These are phyloP conservation scores for Metallyticus violacea DNA, from an alignment of 2,888 invertebrate genomes.

Conservation along the genomic window DNA sequence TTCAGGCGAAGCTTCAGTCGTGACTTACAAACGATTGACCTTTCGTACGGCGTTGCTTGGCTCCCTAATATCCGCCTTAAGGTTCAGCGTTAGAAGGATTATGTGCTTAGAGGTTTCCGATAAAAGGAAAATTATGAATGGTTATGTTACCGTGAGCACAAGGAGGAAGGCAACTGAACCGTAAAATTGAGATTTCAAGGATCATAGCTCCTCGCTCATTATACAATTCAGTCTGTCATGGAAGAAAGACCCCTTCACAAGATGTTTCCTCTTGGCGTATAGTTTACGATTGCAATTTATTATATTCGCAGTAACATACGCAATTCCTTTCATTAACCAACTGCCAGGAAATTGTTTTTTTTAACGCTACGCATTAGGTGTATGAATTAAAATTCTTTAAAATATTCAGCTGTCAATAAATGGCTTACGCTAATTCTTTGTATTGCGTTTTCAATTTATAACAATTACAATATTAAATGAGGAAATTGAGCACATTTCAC, in stretches of 20 bases:
- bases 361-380: too few species aligned
- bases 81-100: neutral
- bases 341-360: too few species aligned
- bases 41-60: neutral
- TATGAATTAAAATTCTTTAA: too few species aligned
- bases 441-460: too few species aligned
- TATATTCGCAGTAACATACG: too few species aligned
- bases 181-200: neutral
- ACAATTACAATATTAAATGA: too few species aligned
- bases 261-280: too few species aligned
- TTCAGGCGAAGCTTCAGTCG: neutral
- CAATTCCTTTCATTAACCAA: too few species aligned
- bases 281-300: too few species aligned
- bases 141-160: neutral
- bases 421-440: too few species aligned
- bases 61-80: neutral
- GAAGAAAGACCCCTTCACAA: neutral
- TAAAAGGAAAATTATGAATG: neutral
- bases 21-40: neutral
- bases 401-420: too few species aligned
- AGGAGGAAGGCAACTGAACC: neutral
- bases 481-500: too few species aligned
- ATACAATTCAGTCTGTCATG: neutral
- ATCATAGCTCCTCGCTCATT: neutral
- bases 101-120: neutral